phyloP scores from a whole-genome alignment of 2,113 vertebrate genomes.

The Hylia prasina region DNA sequence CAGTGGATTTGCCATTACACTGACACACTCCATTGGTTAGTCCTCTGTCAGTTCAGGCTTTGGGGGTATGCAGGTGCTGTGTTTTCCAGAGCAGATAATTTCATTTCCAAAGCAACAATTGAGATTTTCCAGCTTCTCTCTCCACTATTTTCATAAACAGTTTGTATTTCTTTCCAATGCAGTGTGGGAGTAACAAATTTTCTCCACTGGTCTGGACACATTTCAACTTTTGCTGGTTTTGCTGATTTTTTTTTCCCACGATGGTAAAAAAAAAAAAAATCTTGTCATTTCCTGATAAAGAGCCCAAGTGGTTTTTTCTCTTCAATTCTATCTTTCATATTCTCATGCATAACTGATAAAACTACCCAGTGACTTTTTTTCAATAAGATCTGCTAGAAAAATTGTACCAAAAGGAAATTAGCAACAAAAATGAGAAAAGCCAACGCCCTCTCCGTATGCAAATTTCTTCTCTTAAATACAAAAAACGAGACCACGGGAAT shows the following conservation, averaged over 20 bases:
- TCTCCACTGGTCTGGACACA: background rate
- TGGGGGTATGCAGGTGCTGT: background rate
- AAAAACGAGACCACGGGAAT: slow-evolving; percentile 21
- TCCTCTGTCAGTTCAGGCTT: background rate
- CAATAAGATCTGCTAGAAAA: background rate
- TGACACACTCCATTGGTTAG: background rate
- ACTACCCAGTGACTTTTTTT: background rate
- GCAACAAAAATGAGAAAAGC: background rate
- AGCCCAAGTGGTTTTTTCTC: background rate
- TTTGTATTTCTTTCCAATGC: background rate
- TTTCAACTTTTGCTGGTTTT: background rate
- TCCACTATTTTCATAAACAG: background rate
- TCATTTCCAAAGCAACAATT: background rate
- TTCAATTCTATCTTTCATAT: background rate
- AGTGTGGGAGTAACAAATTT: background rate
- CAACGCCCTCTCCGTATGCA: background rate
- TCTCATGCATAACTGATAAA: background rate
- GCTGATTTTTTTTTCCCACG: background rate
- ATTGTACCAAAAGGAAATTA: background rate
- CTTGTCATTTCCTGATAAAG: background rate
- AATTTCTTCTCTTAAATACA: background rate
- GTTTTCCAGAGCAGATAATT: background rate
- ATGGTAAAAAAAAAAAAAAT: background rate
- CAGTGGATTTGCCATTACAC: background rate
- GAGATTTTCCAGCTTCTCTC: background rate